Conservation (phyloP, 2,113 vertebrate genomes). For the Malaclemys terrapin region DNA sequence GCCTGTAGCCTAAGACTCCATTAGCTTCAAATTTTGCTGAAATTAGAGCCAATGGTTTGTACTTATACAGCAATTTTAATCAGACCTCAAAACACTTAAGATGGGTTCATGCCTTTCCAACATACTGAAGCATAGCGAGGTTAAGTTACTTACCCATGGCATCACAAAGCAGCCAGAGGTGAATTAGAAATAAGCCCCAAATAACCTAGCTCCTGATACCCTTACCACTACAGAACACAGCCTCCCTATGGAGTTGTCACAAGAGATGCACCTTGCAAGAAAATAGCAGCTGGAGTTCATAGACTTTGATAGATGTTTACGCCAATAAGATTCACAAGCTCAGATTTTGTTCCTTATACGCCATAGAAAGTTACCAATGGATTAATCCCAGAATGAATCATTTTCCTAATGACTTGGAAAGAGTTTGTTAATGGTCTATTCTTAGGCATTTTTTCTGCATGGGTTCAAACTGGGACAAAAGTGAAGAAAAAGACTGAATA, state of each 20-base stretch:
- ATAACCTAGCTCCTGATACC: not conserved
- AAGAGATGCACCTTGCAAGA: not conserved
- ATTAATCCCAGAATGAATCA: conserved; percentile 17
- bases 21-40: not conserved
- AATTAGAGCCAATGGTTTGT: not conserved
- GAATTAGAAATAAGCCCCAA: not conserved
- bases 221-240: not conserved
- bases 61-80: not conserved
- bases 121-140: not conserved
- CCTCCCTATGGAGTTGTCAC: not conserved
- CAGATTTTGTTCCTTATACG: not conserved
- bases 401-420: not conserved
- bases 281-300: not conserved
- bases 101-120: not conserved
- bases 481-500: not conserved
- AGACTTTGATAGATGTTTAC: not conserved
- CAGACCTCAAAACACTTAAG: rapidly evolving
- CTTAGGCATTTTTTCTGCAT: not conserved
- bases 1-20: not conserved
- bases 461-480: not conserved
- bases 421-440: not conserved
- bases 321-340: not conserved
- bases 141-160: not conserved
- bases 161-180: not conserved
- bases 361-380: not conserved